phyloP scores from a whole-genome alignment of 2,888 invertebrate species.

The Protophormia terraenovae region DNA sequence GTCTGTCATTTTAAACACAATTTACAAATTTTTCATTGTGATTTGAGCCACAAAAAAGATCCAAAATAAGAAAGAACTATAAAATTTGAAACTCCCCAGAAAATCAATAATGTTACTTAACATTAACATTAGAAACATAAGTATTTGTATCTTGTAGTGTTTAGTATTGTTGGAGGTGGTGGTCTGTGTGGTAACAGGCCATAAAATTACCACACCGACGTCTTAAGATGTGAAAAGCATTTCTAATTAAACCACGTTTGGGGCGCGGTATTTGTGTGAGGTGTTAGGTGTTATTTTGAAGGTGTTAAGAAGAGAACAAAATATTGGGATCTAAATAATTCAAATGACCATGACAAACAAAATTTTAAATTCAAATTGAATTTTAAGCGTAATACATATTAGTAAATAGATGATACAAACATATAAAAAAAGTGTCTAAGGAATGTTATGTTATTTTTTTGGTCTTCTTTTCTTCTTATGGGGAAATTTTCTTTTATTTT shows the following conservation, averaged over 20 bases:
- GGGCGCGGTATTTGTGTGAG: not conserved
- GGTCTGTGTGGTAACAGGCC: not conserved
- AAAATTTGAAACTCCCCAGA: not conserved
- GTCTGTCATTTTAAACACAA: not conserved
- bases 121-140: not conserved
- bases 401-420: no score
- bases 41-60: not conserved
- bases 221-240: conserved; percentile 39
- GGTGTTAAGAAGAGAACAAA: conserved; percentile 2
- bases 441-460: no score
- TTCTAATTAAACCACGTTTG: conserved; percentile 25
- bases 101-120: not conserved
- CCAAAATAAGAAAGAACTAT: not conserved
- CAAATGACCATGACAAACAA: not conserved
- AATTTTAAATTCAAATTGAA: not conserved
- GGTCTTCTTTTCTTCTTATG: not conserved
- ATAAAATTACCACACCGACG: conserved; percentile 1
- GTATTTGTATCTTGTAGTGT: not conserved
- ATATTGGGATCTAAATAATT: no score
- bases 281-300: conserved; percentile 1
- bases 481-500: not conserved
- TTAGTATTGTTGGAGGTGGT: no score
- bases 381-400: no score
- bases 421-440: no score
- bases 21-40: not conserved